Conservation (phyloP, 2,113 vertebrate genomes). For the Pantherophis guttatus region DNA sequence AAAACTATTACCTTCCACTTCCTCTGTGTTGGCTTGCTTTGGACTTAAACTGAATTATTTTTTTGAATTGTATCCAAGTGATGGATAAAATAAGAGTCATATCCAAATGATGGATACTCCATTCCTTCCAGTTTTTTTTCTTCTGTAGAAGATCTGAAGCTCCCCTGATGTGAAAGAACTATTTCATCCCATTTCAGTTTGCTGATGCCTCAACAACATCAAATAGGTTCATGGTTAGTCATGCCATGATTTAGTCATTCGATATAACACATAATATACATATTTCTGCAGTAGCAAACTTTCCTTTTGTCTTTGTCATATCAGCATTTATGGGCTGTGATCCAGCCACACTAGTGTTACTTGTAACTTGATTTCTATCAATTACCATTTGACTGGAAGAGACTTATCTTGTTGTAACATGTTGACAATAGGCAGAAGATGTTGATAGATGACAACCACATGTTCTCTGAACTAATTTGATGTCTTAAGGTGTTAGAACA, state of each 20-base stretch:
- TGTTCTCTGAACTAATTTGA: not conserved
- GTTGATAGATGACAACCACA: not conserved
- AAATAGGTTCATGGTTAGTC: not conserved
- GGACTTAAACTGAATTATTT: not conserved
- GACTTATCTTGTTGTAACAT: not conserved
- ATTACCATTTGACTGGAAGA: not conserved
- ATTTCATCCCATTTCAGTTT: not conserved
- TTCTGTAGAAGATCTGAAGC: not conserved
- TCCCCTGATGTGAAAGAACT: not conserved
- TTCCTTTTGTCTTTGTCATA: not conserved
- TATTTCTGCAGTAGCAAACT: not conserved
- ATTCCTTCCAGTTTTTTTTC: not conserved
- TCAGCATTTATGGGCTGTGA: not conserved
- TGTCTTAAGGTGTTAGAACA: not conserved
- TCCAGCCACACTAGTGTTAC: not conserved
- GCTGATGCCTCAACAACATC: not conserved
- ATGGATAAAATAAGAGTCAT: not conserved
- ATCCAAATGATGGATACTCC: not conserved
- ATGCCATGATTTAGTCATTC: not conserved
- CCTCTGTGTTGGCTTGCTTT: not conserved
- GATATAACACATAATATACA: not conserved
- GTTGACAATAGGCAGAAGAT: not conserved
- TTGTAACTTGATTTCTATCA: not conserved
- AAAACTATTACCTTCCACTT: not conserved
- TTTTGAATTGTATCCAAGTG: not conserved